Conservation (phyloP, 2,113 vertebrate species). For the Anseranas semipalmata region DNA sequence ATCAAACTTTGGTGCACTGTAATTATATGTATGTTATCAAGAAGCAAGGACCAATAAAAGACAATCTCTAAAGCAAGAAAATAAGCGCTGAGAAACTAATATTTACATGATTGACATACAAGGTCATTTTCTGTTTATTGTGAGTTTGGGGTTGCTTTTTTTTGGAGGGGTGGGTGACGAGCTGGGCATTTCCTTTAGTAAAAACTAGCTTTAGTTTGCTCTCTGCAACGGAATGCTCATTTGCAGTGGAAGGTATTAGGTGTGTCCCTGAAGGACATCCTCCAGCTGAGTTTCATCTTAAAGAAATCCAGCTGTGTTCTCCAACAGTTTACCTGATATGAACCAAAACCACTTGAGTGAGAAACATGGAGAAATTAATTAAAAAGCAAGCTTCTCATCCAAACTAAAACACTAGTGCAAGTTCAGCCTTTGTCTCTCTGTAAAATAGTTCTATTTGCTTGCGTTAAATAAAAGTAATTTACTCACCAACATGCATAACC, state of each 20-base stretch:
- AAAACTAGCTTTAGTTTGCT: neutral
- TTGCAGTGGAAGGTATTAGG: neutral
- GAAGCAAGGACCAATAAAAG: neutral
- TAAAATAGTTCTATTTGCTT: neutral
- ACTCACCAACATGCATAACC: neutral
- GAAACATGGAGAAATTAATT: neutral
- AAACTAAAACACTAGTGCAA: neutral
- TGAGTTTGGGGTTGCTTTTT: neutral
- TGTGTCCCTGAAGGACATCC: neutral
- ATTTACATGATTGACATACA: neutral
- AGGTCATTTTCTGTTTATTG: neutral
- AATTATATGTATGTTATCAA: neutral
- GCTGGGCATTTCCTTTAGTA: neutral
- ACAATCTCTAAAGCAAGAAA: neutral
- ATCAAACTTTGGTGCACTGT: neutral
- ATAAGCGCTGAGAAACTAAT: neutral
- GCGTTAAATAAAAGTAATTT: neutral
- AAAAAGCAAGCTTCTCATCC: neutral
- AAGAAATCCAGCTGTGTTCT: neutral
- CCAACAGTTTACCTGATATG: neutral
- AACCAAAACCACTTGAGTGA: neutral
- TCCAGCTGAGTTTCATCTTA: neutral
- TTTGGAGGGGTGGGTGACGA: neutral
- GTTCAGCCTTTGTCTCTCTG: neutral
- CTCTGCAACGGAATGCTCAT: neutral